Evolutionary conservation across 1,140 invertebrate species (phyloP).

Genomic region (Elysia chlorotica): DNA sequence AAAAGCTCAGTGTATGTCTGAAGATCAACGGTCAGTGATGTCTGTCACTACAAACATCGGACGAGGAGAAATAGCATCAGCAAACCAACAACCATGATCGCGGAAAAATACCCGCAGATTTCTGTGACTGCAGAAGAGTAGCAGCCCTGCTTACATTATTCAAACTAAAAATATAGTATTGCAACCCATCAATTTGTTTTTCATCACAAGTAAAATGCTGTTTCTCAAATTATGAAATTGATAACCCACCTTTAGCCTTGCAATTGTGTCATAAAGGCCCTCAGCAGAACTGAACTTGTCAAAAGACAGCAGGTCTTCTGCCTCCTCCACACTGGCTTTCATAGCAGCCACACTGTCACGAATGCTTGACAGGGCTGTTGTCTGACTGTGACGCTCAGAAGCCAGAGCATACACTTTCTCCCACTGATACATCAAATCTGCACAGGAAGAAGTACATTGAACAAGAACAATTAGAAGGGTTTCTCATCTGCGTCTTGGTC

Average conservation of each 20-base stretch:
- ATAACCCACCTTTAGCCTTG: constrained; percentile 65
- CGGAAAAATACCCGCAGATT: too few species aligned
- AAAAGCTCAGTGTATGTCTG: too few species aligned
- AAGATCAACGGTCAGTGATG: too few species aligned
- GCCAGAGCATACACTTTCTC: constrained; percentile 65
- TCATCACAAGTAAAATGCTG: not conserved
- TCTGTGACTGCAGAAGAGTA: too few species aligned
- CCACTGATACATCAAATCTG: constrained; percentile 69
- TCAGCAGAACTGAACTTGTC: constrained; percentile 37
- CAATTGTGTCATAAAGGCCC: constrained; percentile 65
- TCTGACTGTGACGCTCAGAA: constrained; percentile 64
- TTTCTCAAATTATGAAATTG: constrained; percentile 19
- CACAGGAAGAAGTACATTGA: not conserved
- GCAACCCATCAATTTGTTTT: constrained; percentile 36
- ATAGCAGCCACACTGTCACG: constrained; percentile 64
- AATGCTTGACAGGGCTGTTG: constrained; percentile 56
- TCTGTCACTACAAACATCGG: too few species aligned
- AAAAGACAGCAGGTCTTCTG: constrained; percentile 35
- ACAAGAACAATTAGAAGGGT: not conserved
- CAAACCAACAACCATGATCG: too few species aligned
- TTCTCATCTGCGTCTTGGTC: too few species aligned
- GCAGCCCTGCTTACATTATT: not conserved
- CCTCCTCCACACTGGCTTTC: constrained; percentile 44
- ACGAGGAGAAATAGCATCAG: too few species aligned
- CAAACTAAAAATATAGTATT: not conserved